Conservation (phyloP, 2,888 invertebrate species). For the Aphelenchoides bicaudatus region DNA sequence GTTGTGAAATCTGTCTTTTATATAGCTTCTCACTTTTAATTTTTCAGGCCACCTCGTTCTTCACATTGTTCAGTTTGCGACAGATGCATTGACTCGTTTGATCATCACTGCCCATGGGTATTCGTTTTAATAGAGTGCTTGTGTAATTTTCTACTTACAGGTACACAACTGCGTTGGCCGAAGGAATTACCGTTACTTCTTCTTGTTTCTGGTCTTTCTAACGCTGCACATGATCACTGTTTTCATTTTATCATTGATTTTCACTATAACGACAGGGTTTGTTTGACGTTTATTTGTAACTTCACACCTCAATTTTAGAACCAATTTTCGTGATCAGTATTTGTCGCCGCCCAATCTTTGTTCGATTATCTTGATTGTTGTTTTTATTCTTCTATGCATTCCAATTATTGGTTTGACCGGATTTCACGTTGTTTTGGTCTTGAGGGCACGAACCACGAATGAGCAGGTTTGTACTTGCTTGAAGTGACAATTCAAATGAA, state of each 20-base stretch:
- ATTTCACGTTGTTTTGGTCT: slow-evolving; percentile 94
- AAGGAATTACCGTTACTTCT: slow-evolving; percentile 83
- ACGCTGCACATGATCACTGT: slow-evolving; percentile 96
- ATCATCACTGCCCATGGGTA: slow-evolving; percentile 86
- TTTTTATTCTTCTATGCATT: slow-evolving; percentile 84
- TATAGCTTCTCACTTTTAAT: too few relatives aligned
- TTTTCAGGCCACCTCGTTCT: slow-evolving; percentile 96
- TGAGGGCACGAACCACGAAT: slow-evolving; percentile 93
- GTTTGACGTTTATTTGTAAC: background rate
- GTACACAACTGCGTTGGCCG: slow-evolving; percentile 61
- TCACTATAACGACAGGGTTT: slow-evolving; percentile 78
- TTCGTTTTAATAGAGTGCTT: too few relatives aligned
- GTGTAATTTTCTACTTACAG: too few relatives aligned
- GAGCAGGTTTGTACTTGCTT: slow-evolving; percentile 71
- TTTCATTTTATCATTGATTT: slow-evolving; percentile 86
- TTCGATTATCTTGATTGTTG: slow-evolving; percentile 78
- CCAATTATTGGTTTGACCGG: slow-evolving; percentile 95
- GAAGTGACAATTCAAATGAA: background rate
- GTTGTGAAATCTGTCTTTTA: too few relatives aligned
- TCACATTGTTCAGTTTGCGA: slow-evolving; percentile 86
- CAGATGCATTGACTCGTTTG: slow-evolving; percentile 77
- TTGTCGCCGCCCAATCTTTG: slow-evolving; percentile 58
- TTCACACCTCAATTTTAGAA: slow-evolving; percentile 17
- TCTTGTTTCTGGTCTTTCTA: slow-evolving; percentile 92
- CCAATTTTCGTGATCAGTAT: slow-evolving; percentile 32